Evolutionary conservation across 2,797 vertebrate species (phyloP), one percentile per base, ranked within the genome.

Genomic region (Onychomys leucogaster): DNA sequence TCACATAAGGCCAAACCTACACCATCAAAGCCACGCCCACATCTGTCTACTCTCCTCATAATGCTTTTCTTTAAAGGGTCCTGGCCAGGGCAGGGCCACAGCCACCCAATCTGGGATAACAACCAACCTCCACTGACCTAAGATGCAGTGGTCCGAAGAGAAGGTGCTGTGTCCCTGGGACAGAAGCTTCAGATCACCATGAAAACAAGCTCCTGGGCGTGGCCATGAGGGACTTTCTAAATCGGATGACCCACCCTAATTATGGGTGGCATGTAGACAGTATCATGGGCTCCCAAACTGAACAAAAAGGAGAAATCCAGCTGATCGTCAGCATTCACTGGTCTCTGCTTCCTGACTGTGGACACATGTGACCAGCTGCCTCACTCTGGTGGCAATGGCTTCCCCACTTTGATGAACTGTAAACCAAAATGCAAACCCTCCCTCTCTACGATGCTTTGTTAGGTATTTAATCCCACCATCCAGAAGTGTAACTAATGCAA

Each of bases 1-100:
- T 63, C 81, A 84, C 65, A 69, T 3, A n/a, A 73, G 85, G 25
- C 67, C 65, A 55, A 5, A 34, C 65, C 99, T 65, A 65, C 23
- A 29, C 5, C 13, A 6, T 84, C 78, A 95, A 65, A 43, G 82
- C 59, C 63, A 67, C 49, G 25, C 37, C 69, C 46, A 89, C 7
- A 78, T 43, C 0, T 1, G 1, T 1, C 93, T 46, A 0, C 1
- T 29, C 34, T 27, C 14, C 82, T 86, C 46, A 34, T 29, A 82
- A 65, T 16, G 13, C 19, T 0, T 52, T 55, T 61, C 71, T 67
- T 89, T 25, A 27, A 12, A 76, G 46, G 13, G 14, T 25, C 65
- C 61, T 55, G 46, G 6, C 41, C 17, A 59, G 34, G 29, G 43
- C 67, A 76, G 78, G 69, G 46, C 71, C 46, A 19, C 8, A 61